These are phyloP conservation scores for Watsonalla binaria DNA, from an alignment of 2,888 invertebrate genomes.

Conservation along the genomic window DNA sequence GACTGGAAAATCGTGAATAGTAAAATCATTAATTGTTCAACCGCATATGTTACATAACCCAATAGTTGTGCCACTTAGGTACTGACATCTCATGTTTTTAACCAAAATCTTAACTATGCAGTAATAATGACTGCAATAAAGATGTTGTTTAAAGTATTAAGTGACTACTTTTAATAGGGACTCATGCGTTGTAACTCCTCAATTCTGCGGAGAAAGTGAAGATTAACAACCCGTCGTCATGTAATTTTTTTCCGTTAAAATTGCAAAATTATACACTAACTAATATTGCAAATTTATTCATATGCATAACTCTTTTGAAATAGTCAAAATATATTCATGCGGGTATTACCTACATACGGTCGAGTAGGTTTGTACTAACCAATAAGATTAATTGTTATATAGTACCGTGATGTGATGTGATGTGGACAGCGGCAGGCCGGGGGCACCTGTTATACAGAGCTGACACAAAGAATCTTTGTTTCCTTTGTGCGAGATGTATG, in stretches of 20 bases:
- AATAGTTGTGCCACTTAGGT: conserved; percentile 14
- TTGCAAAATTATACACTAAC: neutral
- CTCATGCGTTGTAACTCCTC: conserved; percentile 22
- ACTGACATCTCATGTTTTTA: conserved; percentile 9
- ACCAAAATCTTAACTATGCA: neutral
- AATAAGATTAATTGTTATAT: too few relatives aligned
- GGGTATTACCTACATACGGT: too few relatives aligned
- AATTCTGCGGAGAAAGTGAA: conserved; percentile 41
- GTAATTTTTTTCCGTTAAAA: neutral
- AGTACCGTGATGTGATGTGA: too few relatives aligned
- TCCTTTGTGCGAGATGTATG: conserved; percentile 41
- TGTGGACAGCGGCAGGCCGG: neutral
- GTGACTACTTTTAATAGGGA: too few relatives aligned
- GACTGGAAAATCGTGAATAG: conserved; percentile 34
- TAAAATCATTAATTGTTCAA: conserved; percentile 17
- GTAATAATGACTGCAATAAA: neutral
- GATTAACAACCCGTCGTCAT: neutral
- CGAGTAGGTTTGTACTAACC: too few relatives aligned
- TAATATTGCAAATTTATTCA: conserved; percentile 27
- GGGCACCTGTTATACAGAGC: conserved; percentile 21
- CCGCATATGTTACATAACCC: conserved; percentile 28
- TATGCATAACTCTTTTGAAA: conserved; percentile 4
- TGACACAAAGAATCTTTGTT: conserved; percentile 57
- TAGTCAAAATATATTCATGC: neutral
- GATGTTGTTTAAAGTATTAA: neutral